These are phyloP conservation scores for Heliconius hortense DNA, from an alignment of 2,888 invertebrate species.

Conservation along the genomic window DNA sequence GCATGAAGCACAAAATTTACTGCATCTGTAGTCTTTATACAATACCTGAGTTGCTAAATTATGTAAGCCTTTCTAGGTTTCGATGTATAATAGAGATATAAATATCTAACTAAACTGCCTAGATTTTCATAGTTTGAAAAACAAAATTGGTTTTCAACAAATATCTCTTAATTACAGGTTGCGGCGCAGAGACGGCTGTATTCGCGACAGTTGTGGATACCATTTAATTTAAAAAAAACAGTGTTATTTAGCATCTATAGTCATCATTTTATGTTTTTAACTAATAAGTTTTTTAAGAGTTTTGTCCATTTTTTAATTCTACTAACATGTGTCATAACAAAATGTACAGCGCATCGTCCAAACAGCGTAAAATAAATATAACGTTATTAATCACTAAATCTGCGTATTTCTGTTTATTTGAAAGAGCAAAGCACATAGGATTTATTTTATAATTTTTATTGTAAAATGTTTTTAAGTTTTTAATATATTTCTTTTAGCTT, in stretches of 20 bases:
- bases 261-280: no score
- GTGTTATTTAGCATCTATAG: no score
- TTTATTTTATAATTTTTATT: neutral
- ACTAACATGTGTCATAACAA: neutral
- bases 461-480: neutral
- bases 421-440: neutral
- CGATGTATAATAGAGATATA: no score
- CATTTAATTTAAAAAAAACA: no score
- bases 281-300: neutral
- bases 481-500: neutral
- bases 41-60: neutral
- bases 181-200: no score
- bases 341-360: neutral
- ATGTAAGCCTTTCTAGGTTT: neutral
- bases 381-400: neutral
- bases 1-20: slow-evolving; percentile 12
- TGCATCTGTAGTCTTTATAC: neutral
- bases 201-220: no score
- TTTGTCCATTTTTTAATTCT: neutral
- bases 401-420: neutral
- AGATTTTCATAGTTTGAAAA: no score
- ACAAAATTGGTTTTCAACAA: no score
- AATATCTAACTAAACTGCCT: no score
- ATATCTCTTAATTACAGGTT: no score
- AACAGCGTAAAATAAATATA: neutral